These are phyloP conservation scores for Fulmarus glacialis DNA, from an alignment of 2,113 vertebrate species.

Conservation along the genomic window DNA sequence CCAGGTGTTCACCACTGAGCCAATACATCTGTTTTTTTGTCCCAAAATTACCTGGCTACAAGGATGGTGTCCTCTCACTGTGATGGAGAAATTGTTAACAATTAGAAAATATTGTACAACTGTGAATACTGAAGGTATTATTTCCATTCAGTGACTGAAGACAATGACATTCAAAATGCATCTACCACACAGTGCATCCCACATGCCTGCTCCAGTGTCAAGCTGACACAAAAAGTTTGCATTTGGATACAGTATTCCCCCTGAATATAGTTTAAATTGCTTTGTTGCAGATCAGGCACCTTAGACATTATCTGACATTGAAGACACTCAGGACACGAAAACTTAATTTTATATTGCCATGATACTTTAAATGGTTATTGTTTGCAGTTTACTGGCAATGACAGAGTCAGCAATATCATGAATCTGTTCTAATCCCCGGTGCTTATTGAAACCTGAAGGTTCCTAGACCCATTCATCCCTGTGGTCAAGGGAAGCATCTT, in stretches of 20 bases:
- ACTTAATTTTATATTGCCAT: not conserved
- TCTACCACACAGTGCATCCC: not conserved
- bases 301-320: not conserved
- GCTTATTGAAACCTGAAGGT: not conserved
- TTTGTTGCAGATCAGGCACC: not conserved
- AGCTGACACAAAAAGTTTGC: not conserved
- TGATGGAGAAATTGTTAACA: not conserved
- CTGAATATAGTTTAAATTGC: not conserved
- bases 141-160: not conserved
- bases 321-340: not conserved
- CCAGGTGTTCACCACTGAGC: not conserved
- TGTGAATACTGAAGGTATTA: no score
- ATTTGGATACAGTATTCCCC: not conserved
- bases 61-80: not conserved
- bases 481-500: not conserved
- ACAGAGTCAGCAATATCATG: not conserved
- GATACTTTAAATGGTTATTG: not conserved
- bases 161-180: not conserved
- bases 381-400: not conserved
- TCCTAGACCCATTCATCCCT: not conserved
- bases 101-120: not conserved
- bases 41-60: not conserved
- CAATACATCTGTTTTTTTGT: not conserved
- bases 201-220: not conserved
- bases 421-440: not conserved